Evolutionary conservation across 1,140 invertebrate genomes (phyloP), one percentile per base, ranked within the genome.

Genomic region (Scaptodrosophila lebanonensis): DNA sequence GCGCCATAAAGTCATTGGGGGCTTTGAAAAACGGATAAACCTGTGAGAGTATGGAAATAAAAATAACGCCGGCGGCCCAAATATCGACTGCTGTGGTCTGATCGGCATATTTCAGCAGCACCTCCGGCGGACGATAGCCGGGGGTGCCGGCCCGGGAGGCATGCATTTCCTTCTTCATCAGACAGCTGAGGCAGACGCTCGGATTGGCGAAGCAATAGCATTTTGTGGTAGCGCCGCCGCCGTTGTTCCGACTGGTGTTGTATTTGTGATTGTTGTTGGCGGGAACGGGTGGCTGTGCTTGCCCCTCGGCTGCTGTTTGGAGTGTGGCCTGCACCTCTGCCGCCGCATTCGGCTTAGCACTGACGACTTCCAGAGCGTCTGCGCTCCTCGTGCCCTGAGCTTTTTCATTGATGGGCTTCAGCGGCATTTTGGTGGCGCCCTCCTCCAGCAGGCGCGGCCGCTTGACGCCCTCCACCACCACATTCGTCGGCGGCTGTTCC

Each of bases 61-160:
- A 91, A 51, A 97, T 95, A 2, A 97, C 92, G 27, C 96, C 96
- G 30, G 91, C 91, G 25, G 95, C 94, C 96, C 96, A 97, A 47
- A 96, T 90, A 88, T 98, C 96, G 56, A 98, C 93, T 62, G 93
- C 94, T 89, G 88, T 88, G 3, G 93, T 92, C 88, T 96, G 95
- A 43, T 91, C 87, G 7, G 89, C 88, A 87, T 91, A 91, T 79
- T 94, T 94, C 17, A 96, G 88, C 22, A 96, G 86, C 39, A 97
- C 95, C 89, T 98, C 96, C 0, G 95, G 95, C 44, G 96, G 93
- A 30, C 95, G 89, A 83, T 95, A 97, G 50, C 85, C 95, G 15
- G 95, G 94, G n/a, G 95, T 97, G 17, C 96, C 95, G 29, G 95
- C 95, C 66, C 95, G 88, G 6, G 93, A 91, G 1, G 95, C 95